These are phyloP conservation scores for Peucedramus taeniatus DNA, from an alignment of 2,113 vertebrate genomes.

Conservation along the genomic window DNA sequence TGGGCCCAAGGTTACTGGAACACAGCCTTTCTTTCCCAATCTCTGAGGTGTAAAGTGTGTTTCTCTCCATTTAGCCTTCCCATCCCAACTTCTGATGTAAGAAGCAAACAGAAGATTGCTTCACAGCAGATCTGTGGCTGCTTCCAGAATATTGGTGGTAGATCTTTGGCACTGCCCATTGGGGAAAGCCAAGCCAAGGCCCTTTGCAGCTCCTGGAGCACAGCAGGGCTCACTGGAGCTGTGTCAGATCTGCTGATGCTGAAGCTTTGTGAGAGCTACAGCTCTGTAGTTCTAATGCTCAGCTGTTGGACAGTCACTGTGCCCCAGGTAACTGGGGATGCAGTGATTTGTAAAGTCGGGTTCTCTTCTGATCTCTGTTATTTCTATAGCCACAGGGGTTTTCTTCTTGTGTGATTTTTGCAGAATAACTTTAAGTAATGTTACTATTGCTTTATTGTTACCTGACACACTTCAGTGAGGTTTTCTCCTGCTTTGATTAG, in stretches of 20 bases:
- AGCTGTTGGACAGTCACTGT: neutral
- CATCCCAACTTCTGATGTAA: neutral
- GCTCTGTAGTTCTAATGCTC: neutral
- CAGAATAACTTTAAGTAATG: neutral
- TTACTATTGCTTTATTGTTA: neutral
- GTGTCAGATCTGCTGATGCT: neutral
- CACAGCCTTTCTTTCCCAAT: neutral
- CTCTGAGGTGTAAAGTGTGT: neutral
- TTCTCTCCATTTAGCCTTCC: neutral
- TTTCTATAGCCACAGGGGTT: neutral
- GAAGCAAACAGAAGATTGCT: neutral
- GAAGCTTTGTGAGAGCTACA: neutral
- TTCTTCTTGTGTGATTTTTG: neutral
- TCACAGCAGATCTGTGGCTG: neutral
- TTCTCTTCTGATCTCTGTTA: neutral
- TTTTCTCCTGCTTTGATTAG: constrained; percentile 21
- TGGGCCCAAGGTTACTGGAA: neutral
- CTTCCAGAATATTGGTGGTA: neutral
- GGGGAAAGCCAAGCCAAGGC: neutral
- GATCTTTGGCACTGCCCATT: neutral
- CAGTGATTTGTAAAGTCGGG: neutral
- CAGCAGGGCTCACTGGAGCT: neutral
- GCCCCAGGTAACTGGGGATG: neutral
- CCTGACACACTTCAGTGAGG: neutral
- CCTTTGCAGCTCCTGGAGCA: neutral